Conservation (phyloP, 2,797 vertebrate species). For the Pipistrellus nathusii region DNA sequence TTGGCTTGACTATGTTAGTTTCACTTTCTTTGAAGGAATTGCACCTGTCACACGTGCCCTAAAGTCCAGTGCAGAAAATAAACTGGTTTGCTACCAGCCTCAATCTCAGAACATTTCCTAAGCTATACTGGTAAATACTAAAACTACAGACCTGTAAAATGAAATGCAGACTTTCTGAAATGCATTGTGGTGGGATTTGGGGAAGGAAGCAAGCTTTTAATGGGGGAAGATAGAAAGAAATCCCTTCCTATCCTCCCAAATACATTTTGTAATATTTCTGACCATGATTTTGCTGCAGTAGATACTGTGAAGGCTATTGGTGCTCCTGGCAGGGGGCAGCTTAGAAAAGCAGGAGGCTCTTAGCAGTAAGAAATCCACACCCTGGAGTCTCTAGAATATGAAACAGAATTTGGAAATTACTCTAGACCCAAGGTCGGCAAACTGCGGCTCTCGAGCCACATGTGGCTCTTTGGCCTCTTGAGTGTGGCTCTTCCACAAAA, state of each 20-base stretch:
- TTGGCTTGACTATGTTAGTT: constrained; percentile 88
- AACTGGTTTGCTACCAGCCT: constrained; percentile 88
- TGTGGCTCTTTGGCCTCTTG: no score
- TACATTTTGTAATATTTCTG: constrained; percentile 51
- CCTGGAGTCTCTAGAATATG: constrained; percentile 70
- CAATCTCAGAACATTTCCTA: constrained; percentile 87
- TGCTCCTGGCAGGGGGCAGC: constrained; percentile 74
- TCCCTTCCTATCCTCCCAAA: constrained; percentile 41
- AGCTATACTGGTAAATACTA: constrained; percentile 88
- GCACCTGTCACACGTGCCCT: constrained; percentile 88
- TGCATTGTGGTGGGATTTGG: neutral
- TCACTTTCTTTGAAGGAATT: constrained; percentile 90
- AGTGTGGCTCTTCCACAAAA: no score
- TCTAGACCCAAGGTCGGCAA: neutral
- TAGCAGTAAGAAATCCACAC: constrained; percentile 78
- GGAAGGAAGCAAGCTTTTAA: constrained; percentile 51
- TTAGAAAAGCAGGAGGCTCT: constrained; percentile 74
- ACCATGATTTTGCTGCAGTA: constrained; percentile 69
- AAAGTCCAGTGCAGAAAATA: constrained; percentile 89
- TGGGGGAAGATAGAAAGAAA: constrained; percentile 9
- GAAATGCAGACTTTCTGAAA: constrained; percentile 85
- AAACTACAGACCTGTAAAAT: constrained; percentile 88
- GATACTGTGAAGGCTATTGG: constrained; percentile 51
- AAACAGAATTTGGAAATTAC: constrained; percentile 77
- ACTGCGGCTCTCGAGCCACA: no score